Base-by-base conservation (phyloP, 2,888 invertebrate species). In the Eupithecia dodoneata region DNA sequence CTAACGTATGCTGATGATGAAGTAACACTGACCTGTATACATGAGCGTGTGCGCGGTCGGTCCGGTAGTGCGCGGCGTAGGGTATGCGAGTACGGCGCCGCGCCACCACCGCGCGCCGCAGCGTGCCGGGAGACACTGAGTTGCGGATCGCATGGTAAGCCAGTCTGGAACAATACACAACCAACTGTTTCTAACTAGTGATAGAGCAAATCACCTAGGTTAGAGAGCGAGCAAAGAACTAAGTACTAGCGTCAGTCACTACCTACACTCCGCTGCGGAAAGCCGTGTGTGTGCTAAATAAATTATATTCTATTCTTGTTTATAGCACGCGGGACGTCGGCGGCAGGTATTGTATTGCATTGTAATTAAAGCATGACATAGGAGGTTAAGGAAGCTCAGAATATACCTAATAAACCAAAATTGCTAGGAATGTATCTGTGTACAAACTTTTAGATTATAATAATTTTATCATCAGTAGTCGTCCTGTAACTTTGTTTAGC, bases 251-350 rank as follows among this genome's bases (percentile, higher is more conserved):
- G 97, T 96, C 75, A 98, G 95, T 2, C 47, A 45, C 2, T 45
- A 12, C 3, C 49, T 98, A 98, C 41, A 96, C 93, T 4, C 97
- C 96, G 80, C 97, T 96, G 44, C 93, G 91, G 86, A 98, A 95
- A 73, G 98, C 97, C 88, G 96, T 96, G 89, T 97, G 97, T 92
- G 30, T 30, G 30, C 30, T 30, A 30, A 30, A 30, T 30, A 30
- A 30, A 30, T 30, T 30, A 30, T 30, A 30, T 30, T 30, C 30
- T 30, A 30, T 30, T 30, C 1, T 30, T 30, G 30, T 30, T 30
- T 30, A 30, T 30, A 98, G 97, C 75, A 99, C 98, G 97, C 97
- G 97, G 92, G 97, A 98, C 44, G 98, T 98, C 85, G 98, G 98
- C 63, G 98, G 98, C 85, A 99, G 95, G 76, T 30, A 30, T 30